Evolutionary conservation across 1,140 invertebrate species (phyloP).

Genomic region (Meteorus sp.): DNA sequence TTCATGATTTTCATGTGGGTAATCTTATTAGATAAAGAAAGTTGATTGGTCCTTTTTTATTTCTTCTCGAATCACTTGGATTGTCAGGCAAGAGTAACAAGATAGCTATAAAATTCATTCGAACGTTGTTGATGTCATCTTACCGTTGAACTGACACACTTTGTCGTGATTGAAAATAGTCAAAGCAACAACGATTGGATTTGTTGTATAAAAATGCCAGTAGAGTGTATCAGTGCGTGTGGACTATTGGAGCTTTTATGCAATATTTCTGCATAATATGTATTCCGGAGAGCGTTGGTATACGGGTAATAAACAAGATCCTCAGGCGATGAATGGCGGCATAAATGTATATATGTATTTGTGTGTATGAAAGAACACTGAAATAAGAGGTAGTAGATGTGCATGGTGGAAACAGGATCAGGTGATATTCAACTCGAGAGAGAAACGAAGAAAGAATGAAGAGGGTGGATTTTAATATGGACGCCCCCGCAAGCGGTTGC

Average conservation of each 20-base stretch:
- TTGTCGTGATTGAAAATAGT: background rate
- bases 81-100: no score
- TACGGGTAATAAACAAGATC: slow-evolving; percentile 19
- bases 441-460: slow-evolving; percentile 27
- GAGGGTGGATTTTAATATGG: slow-evolving; percentile 47
- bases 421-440: slow-evolving; percentile 18
- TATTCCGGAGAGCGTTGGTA: slow-evolving; percentile 7
- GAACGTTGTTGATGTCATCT: no score
- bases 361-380: background rate
- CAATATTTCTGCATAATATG: slow-evolving; percentile 9
- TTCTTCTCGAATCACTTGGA: no score
- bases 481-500: slow-evolving; percentile 50
- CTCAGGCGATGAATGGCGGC: slow-evolving; percentile 24
- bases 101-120: no score
- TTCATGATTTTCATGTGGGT: no score
- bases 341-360: background rate
- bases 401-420: background rate
- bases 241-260: slow-evolving; percentile 10
- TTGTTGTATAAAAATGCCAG: background rate
- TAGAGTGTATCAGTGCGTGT: slow-evolving; percentile 8
- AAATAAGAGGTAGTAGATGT: slow-evolving; percentile 1
- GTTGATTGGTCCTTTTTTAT: no score
- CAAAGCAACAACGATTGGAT: background rate
- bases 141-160: no score
- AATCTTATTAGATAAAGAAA: no score